Evolutionary conservation across 2,888 invertebrate genomes (phyloP).

Genomic region (Tuberolachnus salignus): DNA sequence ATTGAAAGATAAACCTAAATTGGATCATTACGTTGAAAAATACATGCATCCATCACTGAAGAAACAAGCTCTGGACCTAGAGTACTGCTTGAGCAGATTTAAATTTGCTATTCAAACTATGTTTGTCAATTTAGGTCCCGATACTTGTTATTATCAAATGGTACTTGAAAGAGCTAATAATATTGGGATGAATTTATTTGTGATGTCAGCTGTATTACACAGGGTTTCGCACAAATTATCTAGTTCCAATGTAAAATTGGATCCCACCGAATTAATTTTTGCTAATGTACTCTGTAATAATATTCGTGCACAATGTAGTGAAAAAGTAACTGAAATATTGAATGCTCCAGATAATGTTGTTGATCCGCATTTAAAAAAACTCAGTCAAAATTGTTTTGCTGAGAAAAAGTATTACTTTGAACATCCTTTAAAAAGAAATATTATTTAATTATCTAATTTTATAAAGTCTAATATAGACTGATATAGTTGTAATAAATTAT

Average conservation of each 20-base stretch:
- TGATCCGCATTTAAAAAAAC: constrained; percentile 37
- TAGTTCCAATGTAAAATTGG: constrained; percentile 13
- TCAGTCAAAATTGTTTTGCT: constrained; percentile 32
- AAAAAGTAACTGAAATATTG: constrained; percentile 33
- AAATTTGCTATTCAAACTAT: constrained; percentile 44
- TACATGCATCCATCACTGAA: constrained; percentile 35
- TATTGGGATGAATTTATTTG: constrained; percentile 36
- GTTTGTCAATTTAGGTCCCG: constrained; percentile 49
- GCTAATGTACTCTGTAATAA: constrained; percentile 30
- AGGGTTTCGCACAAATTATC: constrained; percentile 13
- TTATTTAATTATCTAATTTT: constrained; percentile 14
- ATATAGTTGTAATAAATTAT: not conserved
- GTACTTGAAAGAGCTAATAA: constrained; percentile 38
- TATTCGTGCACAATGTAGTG: constrained; percentile 12
- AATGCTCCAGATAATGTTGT: constrained; percentile 42
- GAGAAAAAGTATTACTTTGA: constrained; percentile 47
- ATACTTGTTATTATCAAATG: constrained; percentile 44
- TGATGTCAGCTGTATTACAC: constrained; percentile 33
- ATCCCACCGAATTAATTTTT: constrained; percentile 40
- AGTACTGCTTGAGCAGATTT: constrained; percentile 40
- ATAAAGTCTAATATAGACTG: not conserved
- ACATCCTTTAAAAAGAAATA: constrained; percentile 53
- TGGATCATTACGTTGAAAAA: constrained; percentile 19
- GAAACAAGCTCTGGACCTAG: constrained; percentile 46
- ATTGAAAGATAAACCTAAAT: constrained; percentile 43